Percentiles rank a stretch among this genome's conserved stretches.
These are phyloP conservation scores for Aepyceros melampus DNA, from an alignment of 2,113 vertebrate species.

Conservation along the genomic window DNA sequence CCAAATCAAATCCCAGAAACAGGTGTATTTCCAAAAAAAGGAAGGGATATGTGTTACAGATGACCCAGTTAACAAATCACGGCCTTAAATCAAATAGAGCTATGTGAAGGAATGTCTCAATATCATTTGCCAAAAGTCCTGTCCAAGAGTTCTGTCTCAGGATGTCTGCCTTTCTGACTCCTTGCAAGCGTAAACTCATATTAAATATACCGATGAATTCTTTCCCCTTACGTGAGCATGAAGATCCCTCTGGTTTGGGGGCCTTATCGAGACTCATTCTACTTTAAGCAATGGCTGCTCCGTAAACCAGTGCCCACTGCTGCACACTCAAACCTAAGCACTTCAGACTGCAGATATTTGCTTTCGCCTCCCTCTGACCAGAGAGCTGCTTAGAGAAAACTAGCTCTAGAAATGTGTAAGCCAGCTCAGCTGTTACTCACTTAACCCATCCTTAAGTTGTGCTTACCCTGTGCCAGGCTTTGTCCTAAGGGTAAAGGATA, in stretches of 20 bases:
- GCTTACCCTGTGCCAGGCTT: not conserved
- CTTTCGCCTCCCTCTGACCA: not conserved
- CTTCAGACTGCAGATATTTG: not conserved
- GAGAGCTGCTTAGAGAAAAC: not conserved
- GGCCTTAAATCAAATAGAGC: constrained; percentile 45
- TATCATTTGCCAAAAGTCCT: constrained; percentile 1
- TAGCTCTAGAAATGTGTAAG: not conserved
- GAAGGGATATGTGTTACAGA: constrained; percentile 52
- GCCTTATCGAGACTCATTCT: not conserved
- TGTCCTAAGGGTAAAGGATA: not conserved
- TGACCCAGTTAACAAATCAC: constrained; percentile 68
- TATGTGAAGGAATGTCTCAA: constrained; percentile 41
- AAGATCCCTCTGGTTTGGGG: not conserved
- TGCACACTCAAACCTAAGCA: not conserved
- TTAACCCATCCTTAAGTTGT: not conserved
- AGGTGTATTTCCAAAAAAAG: constrained; percentile 73
- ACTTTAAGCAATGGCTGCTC: not conserved
- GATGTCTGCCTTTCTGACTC: constrained; percentile 38
- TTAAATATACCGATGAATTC: not conserved
- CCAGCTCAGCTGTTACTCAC: not conserved
- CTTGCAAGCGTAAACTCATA: not conserved
- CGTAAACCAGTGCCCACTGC: not conserved
- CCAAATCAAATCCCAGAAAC: constrained; percentile 70
- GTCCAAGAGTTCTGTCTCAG: not conserved
- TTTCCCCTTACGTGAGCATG: not conserved